Base-by-base conservation (phyloP, 2,113 vertebrate genomes). In the Trinectes maculatus region DNA sequence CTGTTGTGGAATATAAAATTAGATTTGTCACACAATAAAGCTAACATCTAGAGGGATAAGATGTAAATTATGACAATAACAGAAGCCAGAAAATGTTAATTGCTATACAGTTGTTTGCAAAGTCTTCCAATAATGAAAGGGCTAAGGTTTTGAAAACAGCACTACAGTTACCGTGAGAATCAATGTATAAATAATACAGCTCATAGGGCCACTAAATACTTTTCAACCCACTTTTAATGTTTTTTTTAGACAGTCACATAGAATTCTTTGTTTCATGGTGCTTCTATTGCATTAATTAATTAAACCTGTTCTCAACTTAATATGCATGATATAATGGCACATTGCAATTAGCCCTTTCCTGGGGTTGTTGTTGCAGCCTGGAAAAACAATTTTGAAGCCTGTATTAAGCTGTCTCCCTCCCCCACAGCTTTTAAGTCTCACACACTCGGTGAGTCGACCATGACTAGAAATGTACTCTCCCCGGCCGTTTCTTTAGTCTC, bases 171-270 rank as follows among this genome's bases (percentile, higher is more conserved):
- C 34, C 46, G 51, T 52, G 19, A 71, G 19, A 63, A 29, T 47
- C 6, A 13, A 22, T 24, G 15, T 47, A 9, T 21, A 40, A 53
- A 36, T 26, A 56, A 55, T 26, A 31, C 24, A 57, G 55, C 11
- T 57, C 21, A 6, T 44, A 34, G 8, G 11, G 5, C 22, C 10
- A 15, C 7, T 67, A 43, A 73, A 61, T 56, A 43, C 51, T 73
- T 61, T 51, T 21, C 40, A 4, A 42, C 47, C 12, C 4, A 42
- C 15, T 57, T 56, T 36, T 18, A 29, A 8, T 25, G 56, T 19
- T 58, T 65, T 71, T 74, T 62, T 43, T 28, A 61, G 37, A 37
- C n/a, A 34, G 34, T 26, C 46, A 49, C 33, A 51, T 61, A 42
- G 24, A 48, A 54, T 62, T 43, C 53, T 71, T 63, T 58, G 36